Base-by-base conservation (phyloP, 2,888 invertebrate genomes). In the Aphelenchoides bicaudatus region DNA sequence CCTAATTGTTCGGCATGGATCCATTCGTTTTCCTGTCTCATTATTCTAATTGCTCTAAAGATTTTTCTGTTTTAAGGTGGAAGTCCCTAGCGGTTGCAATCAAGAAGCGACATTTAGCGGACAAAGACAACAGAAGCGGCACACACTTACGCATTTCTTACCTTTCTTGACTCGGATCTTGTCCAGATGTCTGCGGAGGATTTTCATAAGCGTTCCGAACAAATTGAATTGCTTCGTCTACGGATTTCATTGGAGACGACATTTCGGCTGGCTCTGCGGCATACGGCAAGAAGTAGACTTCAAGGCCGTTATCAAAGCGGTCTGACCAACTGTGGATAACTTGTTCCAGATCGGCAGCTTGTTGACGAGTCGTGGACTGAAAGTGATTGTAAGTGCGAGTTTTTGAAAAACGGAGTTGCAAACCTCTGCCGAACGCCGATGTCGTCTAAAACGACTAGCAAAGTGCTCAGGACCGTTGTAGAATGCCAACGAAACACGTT, bases 281-380 rank as follows among this genome's bases (percentile, higher is more conserved):
- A 25, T 43, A 43, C 10, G 43, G 43, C 10, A 6, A 8, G 10
- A 43, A n/a, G 6, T 6, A 6, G 6, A 43, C 21, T n/a, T 43
- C 43, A 8, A 43, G 23, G 10, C 43, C 43, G 23, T 8, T 25
- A n/a, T 43, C 43, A 43, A 43, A 43, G 23, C 43, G 43, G 25
- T 43, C 43, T 6, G 43, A 43, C 43, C 43, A 43, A 8, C 43
- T 25, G 16, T 43, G 16, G 43, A 43, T 43, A 10, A 43, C 43
- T 10, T 19, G 16, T 43, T 10, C 25, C 43, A 43, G 23, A n/a
- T 43, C 23, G 43, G 43, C 10, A 21, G 16, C 43, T 43, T 43
- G 43, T 8, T 10, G 16, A 8, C 43, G 43, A 8, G 16, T n/a
- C n/a, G n/a, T n/a, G n/a, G n/a, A n/a, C n/a, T n/a, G n/a, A n/a